Percentiles rank a stretch among this genome's conserved stretches.
These are phyloP conservation scores for Acrobasis repandana DNA, from an alignment of 2,888 invertebrate genomes.

Conservation along the genomic window DNA sequence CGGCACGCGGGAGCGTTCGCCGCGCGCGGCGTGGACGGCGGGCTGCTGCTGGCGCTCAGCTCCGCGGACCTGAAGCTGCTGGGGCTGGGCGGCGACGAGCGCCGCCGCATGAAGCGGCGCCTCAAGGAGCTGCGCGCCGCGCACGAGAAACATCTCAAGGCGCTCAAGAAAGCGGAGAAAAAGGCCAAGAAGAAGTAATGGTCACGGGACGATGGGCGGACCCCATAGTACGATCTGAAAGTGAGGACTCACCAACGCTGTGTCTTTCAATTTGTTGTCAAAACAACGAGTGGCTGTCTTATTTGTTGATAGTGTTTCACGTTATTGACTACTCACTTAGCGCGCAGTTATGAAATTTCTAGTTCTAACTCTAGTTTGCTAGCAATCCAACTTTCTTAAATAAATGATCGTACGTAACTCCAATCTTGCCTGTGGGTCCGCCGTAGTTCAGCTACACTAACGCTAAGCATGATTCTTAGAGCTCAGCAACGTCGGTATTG, in stretches of 20 bases:
- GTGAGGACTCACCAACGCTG: constrained; percentile 1
- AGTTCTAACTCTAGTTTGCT: constrained; percentile 19
- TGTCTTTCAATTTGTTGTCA: not conserved
- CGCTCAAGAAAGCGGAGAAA: constrained; percentile 93
- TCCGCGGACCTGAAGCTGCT: constrained; percentile 95
- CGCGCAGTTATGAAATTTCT: constrained; percentile 3
- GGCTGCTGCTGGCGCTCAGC: constrained; percentile 92
- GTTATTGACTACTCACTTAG: not conserved
- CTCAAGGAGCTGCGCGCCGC: constrained; percentile 91
- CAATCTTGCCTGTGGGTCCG: constrained; percentile 1
- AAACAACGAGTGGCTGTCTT: constrained; percentile 5
- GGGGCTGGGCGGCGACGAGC: constrained; percentile 91
- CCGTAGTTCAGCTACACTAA: not conserved
- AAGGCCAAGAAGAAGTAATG: constrained; percentile 87
- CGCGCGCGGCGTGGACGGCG: constrained; percentile 94
- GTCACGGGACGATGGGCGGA: constrained; percentile 25
- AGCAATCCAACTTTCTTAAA: not conserved
- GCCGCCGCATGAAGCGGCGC: constrained; percentile 89
- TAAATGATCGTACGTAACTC: not conserved
- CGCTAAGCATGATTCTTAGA: constrained; percentile 1
- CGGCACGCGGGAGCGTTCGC: constrained; percentile 94
- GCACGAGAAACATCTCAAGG: constrained; percentile 93
- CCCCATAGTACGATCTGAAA: not conserved
- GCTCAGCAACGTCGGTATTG: not conserved
- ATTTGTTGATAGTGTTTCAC: not conserved